Evolutionary conservation across 2,888 invertebrate genomes (phyloP).

Genomic region (Exocentrus adspersus): DNA sequence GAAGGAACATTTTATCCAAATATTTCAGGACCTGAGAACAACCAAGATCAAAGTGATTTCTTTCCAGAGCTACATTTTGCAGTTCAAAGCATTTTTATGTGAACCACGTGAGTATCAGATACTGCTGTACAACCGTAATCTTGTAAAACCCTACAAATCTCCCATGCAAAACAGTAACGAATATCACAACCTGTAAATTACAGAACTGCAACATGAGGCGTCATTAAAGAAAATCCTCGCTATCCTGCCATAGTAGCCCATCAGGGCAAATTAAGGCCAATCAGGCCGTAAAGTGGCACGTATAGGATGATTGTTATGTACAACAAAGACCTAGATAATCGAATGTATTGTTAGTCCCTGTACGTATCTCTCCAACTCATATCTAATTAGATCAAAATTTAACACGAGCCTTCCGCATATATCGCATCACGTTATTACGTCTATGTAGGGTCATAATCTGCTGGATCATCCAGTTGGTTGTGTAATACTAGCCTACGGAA

Average conservation of each 20-base stretch:
- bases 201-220: not conserved
- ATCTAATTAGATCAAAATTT: slow-evolving; percentile 17
- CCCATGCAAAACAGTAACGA: not conserved
- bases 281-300: slow-evolving; percentile 9
- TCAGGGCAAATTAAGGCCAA: slow-evolving; percentile 20
- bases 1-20: too few relatives aligned
- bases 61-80: too few relatives aligned
- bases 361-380: not conserved
- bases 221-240: slow-evolving; percentile 11
- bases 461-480: too few relatives aligned
- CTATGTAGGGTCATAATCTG: too few relatives aligned
- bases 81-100: too few relatives aligned
- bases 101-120: too few relatives aligned
- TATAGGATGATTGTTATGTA: slow-evolving; percentile 10
- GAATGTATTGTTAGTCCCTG: slow-evolving; percentile 22
- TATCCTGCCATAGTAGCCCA: not conserved
- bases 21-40: too few relatives aligned
- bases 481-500: too few relatives aligned
- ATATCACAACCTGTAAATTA: not conserved
- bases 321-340: slow-evolving; percentile 20
- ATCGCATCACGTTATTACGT: not conserved
- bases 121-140: too few relatives aligned
- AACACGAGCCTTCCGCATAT: not conserved
- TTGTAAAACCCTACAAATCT: too few relatives aligned
- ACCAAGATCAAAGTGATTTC: too few relatives aligned